Base-by-base conservation (phyloP, 2,888 invertebrate genomes). In the Perizoma flavofasciatum region DNA sequence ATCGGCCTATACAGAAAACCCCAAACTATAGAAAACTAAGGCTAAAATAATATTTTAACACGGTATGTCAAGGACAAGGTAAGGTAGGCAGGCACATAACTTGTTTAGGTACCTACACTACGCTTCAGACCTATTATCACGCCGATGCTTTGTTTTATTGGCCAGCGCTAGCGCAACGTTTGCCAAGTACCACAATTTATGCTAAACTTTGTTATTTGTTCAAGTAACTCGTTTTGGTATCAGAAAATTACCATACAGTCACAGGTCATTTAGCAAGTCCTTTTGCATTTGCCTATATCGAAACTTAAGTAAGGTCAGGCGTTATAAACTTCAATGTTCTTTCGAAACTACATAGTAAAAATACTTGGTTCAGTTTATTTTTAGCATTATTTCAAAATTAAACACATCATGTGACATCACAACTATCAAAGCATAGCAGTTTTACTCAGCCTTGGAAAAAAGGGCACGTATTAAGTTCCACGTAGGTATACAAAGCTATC, bases 141-240 rank as follows among this genome's bases (percentile, higher is more conserved):
- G 5, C 10, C 44, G 8, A 10, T 43, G 11, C n/a, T 53, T 53
- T 37, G 43, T 39, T 52, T 37, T 47, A 52, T 7, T 37, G 4
- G 37, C 7, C 37, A 37, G 43, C 10, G 37, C 33, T 10, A 10
- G 47, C 47, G 54, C 40, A 52, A 32, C 37, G 47, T 52, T 56
- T 52, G 47, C 35, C 58, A 55, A 62, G 55, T 59, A 54, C 57
- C 50, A 61, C 50, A 57, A 50, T 57, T 58, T 57, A 61, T 56
- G 50, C 40, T 54, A 59, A 63, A 55, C 57, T 52, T 41, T 32
- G 47, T 50, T 46, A 47, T 53, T 61, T 61, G 57, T 63, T 63
- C 49, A 54, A 57, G 53, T 45, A 44, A 54, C 45, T 57, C 35
- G 37, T 51, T 61, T 55, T 45, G 43, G 44, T 61, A 58, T 49